phyloP scores from a whole-genome alignment of 2,113 vertebrate species.

The Dasyprocta punctata region DNA sequence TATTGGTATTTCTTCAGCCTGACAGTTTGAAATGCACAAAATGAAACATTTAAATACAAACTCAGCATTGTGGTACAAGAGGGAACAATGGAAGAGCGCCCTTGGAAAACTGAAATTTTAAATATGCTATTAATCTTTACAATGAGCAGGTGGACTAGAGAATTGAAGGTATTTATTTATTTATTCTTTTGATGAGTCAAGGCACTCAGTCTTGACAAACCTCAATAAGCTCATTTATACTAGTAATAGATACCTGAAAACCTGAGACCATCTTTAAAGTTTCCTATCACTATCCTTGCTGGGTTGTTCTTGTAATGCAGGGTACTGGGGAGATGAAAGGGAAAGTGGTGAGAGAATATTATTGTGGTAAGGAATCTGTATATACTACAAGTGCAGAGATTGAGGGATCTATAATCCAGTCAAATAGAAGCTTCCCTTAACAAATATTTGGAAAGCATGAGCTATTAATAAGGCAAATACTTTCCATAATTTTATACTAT shows the following conservation, averaged over 20 bases:
- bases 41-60: slow-evolving; percentile 80
- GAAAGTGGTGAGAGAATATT: not conserved
- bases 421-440: slow-evolving; percentile 72
- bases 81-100: slow-evolving; percentile 67
- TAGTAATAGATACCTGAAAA: slow-evolving; percentile 14
- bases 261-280: slow-evolving; percentile 16
- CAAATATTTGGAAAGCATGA: slow-evolving; percentile 54
- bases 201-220: slow-evolving; percentile 28
- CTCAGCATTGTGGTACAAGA: slow-evolving; percentile 71
- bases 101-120: slow-evolving; percentile 77
- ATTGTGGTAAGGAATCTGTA: not conserved
- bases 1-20: slow-evolving; percentile 81
- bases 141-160: slow-evolving; percentile 56
- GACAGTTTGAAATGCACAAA: slow-evolving; percentile 77
- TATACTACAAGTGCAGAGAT: slow-evolving; percentile 18
- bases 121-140: slow-evolving; percentile 69
- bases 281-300: not conserved
- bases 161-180: slow-evolving; percentile 38
- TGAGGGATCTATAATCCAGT: slow-evolving; percentile 54
- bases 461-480: slow-evolving; percentile 71
- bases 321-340: not conserved
- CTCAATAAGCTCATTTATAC: slow-evolving; percentile 43
- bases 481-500: slow-evolving; percentile 72
- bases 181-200: slow-evolving; percentile 46
- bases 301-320: not conserved